Conservation (phyloP, 1,140 invertebrate species). For the Oreohelix idahoensis region DNA sequence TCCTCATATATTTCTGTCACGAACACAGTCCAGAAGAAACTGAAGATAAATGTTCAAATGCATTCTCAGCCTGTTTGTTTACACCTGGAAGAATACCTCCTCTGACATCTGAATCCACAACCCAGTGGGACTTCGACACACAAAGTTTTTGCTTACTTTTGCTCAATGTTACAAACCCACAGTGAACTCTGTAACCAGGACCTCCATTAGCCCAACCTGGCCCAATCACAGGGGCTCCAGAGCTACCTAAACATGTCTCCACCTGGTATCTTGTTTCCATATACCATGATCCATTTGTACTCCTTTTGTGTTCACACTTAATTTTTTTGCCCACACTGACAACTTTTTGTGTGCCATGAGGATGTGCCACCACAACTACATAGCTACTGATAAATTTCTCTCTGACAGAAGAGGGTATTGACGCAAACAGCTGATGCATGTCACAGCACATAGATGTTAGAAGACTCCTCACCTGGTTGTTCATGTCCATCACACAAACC, state of each 20-base stretch:
- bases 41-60: no score
- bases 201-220: background rate
- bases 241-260: background rate
- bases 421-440: background rate
- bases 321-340: conserved; percentile 5
- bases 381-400: background rate
- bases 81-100: background rate
- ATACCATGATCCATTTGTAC: background rate
- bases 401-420: background rate
- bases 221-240: background rate
- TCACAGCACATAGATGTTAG: background rate
- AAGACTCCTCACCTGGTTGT: background rate
- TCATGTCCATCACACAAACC: background rate
- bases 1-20: no score
- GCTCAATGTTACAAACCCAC: background rate
- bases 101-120: background rate
- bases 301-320: background rate
- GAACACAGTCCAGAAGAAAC: no score
- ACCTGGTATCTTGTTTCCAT: background rate
- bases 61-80: no score
- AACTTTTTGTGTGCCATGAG: background rate
- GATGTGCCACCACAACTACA: background rate
- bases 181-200: background rate
- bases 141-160: background rate
- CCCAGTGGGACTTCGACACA: background rate